Conservation (phyloP, 2,888 invertebrate species). For the Mythimna lalbum region DNA sequence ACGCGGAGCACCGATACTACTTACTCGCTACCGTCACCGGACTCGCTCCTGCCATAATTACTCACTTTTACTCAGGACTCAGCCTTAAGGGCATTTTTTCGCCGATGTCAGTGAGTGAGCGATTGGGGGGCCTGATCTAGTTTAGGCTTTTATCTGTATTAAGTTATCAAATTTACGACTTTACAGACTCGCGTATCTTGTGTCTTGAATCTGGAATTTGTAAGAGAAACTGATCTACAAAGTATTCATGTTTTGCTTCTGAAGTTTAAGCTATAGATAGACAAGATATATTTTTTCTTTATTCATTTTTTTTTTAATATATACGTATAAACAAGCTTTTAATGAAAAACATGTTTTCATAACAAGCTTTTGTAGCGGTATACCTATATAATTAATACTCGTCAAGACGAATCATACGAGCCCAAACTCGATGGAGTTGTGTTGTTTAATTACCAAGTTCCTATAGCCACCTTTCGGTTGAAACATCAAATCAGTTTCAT, state of each 20-base stretch:
- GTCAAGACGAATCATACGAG: too few relatives aligned
- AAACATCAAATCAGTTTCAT: too few relatives aligned
- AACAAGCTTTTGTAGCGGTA: too few relatives aligned
- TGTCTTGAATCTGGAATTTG: constrained; percentile 23
- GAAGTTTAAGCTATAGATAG: neutral
- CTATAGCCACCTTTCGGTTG: too few relatives aligned
- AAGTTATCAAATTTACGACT: constrained; percentile 42
- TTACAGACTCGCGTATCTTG: constrained; percentile 22
- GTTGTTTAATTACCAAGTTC: too few relatives aligned
- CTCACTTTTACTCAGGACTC: neutral
- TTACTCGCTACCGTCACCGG: too few relatives aligned
- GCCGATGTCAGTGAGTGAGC: constrained; percentile 49
- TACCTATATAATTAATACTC: too few relatives aligned
- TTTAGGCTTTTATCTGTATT: constrained; percentile 50
- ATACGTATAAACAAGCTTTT: too few relatives aligned
- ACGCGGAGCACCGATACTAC: neutral
- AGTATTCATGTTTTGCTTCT: neutral
- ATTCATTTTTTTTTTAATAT: too few relatives aligned
- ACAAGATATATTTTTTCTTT: neutral
- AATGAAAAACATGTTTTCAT: too few relatives aligned
- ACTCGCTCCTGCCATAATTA: neutral
- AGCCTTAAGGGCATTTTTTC: constrained; percentile 19
- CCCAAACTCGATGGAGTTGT: too few relatives aligned
- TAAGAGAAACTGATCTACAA: neutral
- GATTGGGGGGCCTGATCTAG: constrained; percentile 43